Evolutionary conservation across 2,888 invertebrate species (phyloP).

Genomic region (Gryllus longicercus): DNA sequence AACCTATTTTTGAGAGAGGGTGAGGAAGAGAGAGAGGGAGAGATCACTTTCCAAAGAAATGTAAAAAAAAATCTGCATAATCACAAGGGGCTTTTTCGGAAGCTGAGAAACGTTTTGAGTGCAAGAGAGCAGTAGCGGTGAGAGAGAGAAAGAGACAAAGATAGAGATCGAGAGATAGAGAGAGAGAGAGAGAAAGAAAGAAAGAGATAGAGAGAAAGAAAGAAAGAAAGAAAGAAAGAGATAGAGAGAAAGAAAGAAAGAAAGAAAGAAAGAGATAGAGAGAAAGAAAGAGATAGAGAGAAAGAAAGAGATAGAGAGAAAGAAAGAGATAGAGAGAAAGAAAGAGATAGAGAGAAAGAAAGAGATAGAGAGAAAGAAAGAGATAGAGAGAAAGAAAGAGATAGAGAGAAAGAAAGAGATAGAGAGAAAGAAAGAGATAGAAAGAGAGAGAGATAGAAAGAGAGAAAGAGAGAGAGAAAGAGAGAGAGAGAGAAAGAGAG

Average conservation of each 20-base stretch:
- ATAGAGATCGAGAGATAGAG: neutral
- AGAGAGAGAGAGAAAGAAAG: neutral
- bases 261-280: neutral
- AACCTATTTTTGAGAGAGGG: too few relatives aligned
- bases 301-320: neutral
- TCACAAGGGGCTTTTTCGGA: neutral
- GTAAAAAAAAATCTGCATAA: neutral
- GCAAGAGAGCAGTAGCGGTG: neutral
- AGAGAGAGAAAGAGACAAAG: too few relatives aligned
- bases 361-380: too few relatives aligned
- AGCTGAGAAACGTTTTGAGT: neutral
- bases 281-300: neutral
- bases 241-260: neutral
- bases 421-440: neutral
- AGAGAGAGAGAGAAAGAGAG: neutral
- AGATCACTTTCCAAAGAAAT: neutral
- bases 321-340: too few relatives aligned
- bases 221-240: neutral
- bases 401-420: too few relatives aligned
- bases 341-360: too few relatives aligned
- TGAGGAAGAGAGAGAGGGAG: neutral
- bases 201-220: too few relatives aligned
- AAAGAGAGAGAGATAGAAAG: too few relatives aligned
- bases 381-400: neutral
- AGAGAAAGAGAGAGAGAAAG: neutral